Conservation (phyloP, 1,140 invertebrate species). For the Drosophila chauvacae region DNA sequence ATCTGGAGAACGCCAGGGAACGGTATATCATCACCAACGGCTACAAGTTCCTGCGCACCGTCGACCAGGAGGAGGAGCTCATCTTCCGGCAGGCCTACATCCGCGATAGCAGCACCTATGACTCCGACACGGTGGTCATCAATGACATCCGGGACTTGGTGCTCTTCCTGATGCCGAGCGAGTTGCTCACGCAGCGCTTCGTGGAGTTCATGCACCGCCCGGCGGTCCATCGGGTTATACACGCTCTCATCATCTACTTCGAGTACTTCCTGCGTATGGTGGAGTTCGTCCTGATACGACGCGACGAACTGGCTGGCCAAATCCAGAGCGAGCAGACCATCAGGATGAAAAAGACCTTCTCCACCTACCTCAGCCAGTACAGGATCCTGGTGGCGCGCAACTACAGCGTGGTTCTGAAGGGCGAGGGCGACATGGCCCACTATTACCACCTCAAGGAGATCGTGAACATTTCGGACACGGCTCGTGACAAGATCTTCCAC, state of each 20-base stretch:
- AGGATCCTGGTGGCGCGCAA: constrained; percentile 74
- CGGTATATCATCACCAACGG: constrained; percentile 65
- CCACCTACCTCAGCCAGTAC: constrained; percentile 68
- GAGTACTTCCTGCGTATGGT: constrained; percentile 77
- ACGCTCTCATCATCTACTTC: constrained; percentile 78
- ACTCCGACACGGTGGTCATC: constrained; percentile 67
- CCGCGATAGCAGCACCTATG: constrained; percentile 41
- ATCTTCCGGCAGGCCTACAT: constrained; percentile 71
- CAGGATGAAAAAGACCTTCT: constrained; percentile 70
- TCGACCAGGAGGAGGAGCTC: constrained; percentile 75
- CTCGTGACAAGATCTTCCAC: constrained; percentile 65
- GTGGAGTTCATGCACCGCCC: constrained; percentile 69
- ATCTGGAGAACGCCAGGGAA: constrained; percentile 46
- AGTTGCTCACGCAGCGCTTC: constrained; percentile 60
- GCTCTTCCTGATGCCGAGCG: constrained; percentile 69
- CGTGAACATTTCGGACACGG: constrained; percentile 66
- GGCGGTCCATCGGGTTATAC: constrained; percentile 62
- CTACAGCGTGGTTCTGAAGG: constrained; percentile 70
- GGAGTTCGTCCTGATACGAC: constrained; percentile 73
- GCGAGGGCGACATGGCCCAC: constrained; percentile 58
- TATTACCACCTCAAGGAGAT: constrained; percentile 71
- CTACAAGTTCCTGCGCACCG: constrained; percentile 56
- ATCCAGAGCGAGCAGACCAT: constrained; percentile 73
- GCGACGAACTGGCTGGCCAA: constrained; percentile 69
- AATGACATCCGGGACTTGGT: constrained; percentile 75